phyloP scores from a whole-genome alignment of 2,888 invertebrate species.

The Catonia carolina region DNA sequence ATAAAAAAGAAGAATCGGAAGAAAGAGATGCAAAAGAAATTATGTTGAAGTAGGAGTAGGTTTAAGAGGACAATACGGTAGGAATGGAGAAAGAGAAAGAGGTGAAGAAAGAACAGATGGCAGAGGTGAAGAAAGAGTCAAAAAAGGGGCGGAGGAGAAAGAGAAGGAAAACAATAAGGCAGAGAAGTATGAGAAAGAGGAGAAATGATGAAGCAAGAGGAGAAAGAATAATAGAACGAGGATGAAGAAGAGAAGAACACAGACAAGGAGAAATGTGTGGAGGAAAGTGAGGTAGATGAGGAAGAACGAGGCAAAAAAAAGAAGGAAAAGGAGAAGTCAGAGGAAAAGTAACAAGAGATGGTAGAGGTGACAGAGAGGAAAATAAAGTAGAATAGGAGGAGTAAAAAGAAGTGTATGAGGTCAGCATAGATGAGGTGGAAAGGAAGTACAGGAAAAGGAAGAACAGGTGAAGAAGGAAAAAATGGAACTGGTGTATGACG shows the following conservation, averaged over 20 bases:
- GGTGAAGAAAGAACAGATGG: neutral
- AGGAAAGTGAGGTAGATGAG: neutral
- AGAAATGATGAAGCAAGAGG: neutral
- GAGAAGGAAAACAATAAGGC: neutral
- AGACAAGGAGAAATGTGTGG: neutral
- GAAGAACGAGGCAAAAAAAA: conserved; percentile 1
- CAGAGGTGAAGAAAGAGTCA: neutral
- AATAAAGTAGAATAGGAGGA: too few relatives aligned
- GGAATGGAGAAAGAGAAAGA: too few relatives aligned
- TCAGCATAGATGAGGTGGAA: too few relatives aligned
- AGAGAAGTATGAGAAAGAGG: neutral
- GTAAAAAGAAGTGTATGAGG: too few relatives aligned
- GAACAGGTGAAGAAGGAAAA: too few relatives aligned
- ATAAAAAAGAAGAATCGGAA: conserved; percentile 4
- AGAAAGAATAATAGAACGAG: neutral
- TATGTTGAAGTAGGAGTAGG: neutral
- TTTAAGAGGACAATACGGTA: neutral
- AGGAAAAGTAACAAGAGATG: too few relatives aligned
- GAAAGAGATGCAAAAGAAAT: neutral
- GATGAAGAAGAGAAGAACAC: neutral
- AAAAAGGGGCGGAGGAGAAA: neutral
- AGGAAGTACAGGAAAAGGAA: too few relatives aligned
- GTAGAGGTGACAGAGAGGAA: too few relatives aligned
- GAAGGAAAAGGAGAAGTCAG: neutral
- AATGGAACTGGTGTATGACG: too few relatives aligned